Base-by-base conservation (phyloP, 2,797 vertebrate genomes). In the Phoxinus dragarum region DNA sequence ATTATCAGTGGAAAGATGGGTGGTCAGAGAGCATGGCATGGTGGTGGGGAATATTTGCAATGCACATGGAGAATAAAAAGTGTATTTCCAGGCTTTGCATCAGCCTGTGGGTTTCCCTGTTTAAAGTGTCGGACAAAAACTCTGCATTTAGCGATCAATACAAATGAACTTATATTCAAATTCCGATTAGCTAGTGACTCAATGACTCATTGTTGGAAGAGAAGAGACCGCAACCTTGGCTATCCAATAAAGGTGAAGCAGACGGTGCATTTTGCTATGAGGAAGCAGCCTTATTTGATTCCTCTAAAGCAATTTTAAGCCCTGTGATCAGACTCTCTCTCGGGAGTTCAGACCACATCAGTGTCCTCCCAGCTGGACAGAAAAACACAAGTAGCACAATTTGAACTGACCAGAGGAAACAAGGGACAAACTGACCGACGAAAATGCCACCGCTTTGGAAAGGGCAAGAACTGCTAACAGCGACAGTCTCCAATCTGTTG, bases 381-480 rank as follows among this genome's bases (percentile, higher is more conserved):
- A 75, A 54, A 86, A 68, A 71, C 66, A 36, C 77, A 80, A 86
- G 75, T 59, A 74, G 61, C 44, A 38, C 83, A 75, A 83, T 85
- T 74, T 82, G 42, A 87, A 82, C 83, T 75, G 87, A 81, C 80
- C 80, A 84, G 56, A 74, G 66, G 44, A 88, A 77, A 75, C 84
- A 69, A 49, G 79, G 84, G 73, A 78, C 59, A 78, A 85, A 68
- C 72, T 75, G 83, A 80, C 73, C 52, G 72, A 19, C 31, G 73
- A 64, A 90, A 88, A 90, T 88, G 87, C 81, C 87, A 88, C 75
- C 64, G 66, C 71, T 83, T 86, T 86, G 80, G 71, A 90, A 88
- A 88, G 86, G 83, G 80, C 87, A 88, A 81, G 56, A n/a, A 66
- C 16, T 14, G 83, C 89, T 84, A 85, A 73, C 68, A 80, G 89